phyloP scores from a whole-genome alignment of 2,888 invertebrate genomes.

The Melikaiella ostensackeni region DNA sequence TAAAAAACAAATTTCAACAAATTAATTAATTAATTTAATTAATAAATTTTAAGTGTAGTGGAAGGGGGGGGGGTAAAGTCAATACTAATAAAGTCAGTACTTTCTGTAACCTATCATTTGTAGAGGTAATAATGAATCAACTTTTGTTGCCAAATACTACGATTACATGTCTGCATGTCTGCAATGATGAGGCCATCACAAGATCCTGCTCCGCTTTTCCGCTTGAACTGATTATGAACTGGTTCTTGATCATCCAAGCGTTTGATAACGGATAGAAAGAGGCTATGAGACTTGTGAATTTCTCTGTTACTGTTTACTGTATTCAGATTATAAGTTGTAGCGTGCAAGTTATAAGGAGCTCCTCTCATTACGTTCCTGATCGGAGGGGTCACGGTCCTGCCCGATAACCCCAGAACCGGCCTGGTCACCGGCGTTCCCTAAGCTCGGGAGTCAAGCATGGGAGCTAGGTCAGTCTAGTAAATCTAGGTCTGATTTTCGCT shows the following conservation, averaged over 20 bases:
- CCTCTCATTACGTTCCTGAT: too few species aligned
- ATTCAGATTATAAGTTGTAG: not conserved
- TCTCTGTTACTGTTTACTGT: slow-evolving; percentile 1
- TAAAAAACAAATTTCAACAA: too few species aligned
- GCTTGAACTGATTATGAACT: slow-evolving; percentile 72
- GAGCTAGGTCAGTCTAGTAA: too few species aligned
- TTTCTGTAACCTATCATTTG: not conserved
- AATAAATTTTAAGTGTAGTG: too few species aligned
- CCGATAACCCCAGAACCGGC: too few species aligned
- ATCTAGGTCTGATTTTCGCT: too few species aligned
- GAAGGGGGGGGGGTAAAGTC: not conserved
- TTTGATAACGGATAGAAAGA: slow-evolving; percentile 62
- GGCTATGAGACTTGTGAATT: not conserved
- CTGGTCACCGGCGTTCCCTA: too few species aligned
- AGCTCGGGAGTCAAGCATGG: too few species aligned
- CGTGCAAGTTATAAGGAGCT: too few species aligned
- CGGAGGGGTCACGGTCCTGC: too few species aligned
- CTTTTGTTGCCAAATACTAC: slow-evolving; percentile 51
- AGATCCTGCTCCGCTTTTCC: slow-evolving; percentile 67
- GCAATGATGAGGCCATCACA: slow-evolving; percentile 8
- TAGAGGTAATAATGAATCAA: not conserved
- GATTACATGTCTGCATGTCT: slow-evolving; percentile 44
- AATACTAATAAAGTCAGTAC: too few species aligned
- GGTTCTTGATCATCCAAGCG: slow-evolving; percentile 74
- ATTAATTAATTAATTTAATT: too few species aligned